Percentiles rank a stretch among this genome's conserved stretches.
These are phyloP conservation scores for Xanthorhoe designata DNA, from an alignment of 2,888 invertebrate species.

Conservation along the genomic window DNA sequence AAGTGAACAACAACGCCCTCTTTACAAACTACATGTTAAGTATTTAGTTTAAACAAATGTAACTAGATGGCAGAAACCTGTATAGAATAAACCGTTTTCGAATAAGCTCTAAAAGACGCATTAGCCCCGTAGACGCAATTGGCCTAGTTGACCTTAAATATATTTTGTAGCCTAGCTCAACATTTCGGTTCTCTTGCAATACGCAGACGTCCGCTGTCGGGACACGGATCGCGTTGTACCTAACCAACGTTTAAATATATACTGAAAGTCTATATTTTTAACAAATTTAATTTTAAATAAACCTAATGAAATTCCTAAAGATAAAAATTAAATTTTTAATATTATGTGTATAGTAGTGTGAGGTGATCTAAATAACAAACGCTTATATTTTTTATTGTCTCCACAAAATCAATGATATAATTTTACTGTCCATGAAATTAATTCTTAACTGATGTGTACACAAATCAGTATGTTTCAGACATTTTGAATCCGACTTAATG, in stretches of 20 bases:
- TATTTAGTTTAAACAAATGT: no score
- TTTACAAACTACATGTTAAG: no score
- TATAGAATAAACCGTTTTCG: no score
- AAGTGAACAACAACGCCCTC: no score
- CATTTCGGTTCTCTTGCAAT: slow-evolving; percentile 51
- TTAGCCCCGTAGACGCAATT: no score
- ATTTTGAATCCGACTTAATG: slow-evolving; percentile 86
- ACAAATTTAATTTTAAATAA: slow-evolving; percentile 77
- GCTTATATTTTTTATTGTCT: slow-evolving; percentile 66
- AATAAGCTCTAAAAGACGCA: no score
- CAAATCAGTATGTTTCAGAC: slow-evolving; percentile 84
- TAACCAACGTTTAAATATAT: slow-evolving; percentile 73
- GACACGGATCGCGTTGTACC: slow-evolving; percentile 62
- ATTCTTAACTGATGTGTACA: slow-evolving; percentile 83
- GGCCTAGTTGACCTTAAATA: no score
- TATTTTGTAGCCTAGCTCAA: slow-evolving; percentile 67
- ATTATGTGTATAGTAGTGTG: slow-evolving; percentile 80
- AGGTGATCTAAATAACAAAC: slow-evolving; percentile 61
- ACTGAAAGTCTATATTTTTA: slow-evolving; percentile 82
- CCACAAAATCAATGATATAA: slow-evolving; percentile 70
- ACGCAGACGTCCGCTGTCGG: slow-evolving; percentile 48
- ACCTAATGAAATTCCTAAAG: slow-evolving; percentile 83
- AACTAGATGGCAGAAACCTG: no score
- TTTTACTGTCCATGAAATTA: slow-evolving; percentile 81
- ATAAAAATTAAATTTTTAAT: slow-evolving; percentile 81